Percentiles rank a stretch among this genome's conserved stretches.
These are phyloP conservation scores for Caenorhabditis zanzibari DNA, from an alignment of 2,888 invertebrate species.

Conservation along the genomic window DNA sequence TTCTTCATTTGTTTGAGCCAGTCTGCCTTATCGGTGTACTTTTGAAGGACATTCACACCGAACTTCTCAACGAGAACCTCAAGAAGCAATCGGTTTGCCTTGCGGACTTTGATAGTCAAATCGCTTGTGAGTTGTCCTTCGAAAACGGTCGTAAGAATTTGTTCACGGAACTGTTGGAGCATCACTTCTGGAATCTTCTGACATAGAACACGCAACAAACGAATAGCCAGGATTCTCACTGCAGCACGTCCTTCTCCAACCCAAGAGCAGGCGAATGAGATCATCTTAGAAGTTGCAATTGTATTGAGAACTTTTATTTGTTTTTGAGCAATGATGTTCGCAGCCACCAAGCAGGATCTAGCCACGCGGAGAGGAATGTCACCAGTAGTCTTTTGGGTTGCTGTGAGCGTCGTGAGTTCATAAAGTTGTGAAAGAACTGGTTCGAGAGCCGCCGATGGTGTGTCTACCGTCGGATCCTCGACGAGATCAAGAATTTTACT, in stretches of 20 bases:
- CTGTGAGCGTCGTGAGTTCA: slow-evolving; percentile 67
- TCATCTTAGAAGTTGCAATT: slow-evolving; percentile 70
- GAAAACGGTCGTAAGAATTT: slow-evolving; percentile 78
- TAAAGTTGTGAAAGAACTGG: slow-evolving; percentile 69
- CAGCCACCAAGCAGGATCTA: slow-evolving; percentile 76
- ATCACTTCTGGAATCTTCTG: slow-evolving; percentile 78
- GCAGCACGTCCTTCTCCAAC: slow-evolving; percentile 75
- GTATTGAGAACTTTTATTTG: slow-evolving; percentile 75
- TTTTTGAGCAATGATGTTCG: slow-evolving; percentile 81
- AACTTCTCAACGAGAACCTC: slow-evolving; percentile 80
- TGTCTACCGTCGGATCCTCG: slow-evolving; percentile 60
- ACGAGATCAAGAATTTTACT: slow-evolving; percentile 72
- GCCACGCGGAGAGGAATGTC: slow-evolving; percentile 70
- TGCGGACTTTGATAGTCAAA: slow-evolving; percentile 77
- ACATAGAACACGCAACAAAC: slow-evolving; percentile 78
- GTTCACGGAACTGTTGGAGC: slow-evolving; percentile 79
- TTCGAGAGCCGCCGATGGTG: slow-evolving; percentile 54
- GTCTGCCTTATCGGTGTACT: slow-evolving; percentile 72
- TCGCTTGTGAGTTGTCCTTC: slow-evolving; percentile 75
- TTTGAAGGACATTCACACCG: slow-evolving; percentile 74
- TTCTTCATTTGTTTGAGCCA: slow-evolving; percentile 81
- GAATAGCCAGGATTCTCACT: slow-evolving; percentile 77
- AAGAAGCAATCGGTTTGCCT: slow-evolving; percentile 80
- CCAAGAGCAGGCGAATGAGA: slow-evolving; percentile 74
- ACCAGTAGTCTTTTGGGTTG: slow-evolving; percentile 38